Evolutionary conservation across 1,140 invertebrate genomes (phyloP).

Genomic region (Olivierus martensii): DNA sequence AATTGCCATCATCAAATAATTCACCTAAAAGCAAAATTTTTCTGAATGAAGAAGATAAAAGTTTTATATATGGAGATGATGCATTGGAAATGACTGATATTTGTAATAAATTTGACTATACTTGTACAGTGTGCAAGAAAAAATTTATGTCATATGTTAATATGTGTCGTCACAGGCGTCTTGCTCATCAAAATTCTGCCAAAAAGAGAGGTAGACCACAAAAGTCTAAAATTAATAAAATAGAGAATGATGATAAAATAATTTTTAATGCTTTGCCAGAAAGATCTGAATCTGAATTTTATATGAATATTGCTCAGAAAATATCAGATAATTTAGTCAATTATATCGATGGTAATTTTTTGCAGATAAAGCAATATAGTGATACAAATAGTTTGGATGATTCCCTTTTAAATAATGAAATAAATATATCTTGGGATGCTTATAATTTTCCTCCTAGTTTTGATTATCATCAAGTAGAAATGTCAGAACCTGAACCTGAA

Average conservation of each 20-base stretch:
- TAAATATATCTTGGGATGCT: too few species aligned
- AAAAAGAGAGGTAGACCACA: background rate
- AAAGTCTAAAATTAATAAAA: too few species aligned
- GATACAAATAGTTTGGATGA: too few species aligned
- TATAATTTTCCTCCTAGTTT: too few species aligned
- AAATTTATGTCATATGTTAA: background rate
- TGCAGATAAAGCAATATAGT: background rate
- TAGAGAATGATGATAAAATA: too few species aligned
- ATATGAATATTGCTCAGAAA: background rate
- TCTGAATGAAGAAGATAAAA: too few species aligned
- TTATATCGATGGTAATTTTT: background rate
- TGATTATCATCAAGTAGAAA: background rate
- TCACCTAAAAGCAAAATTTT: too few species aligned
- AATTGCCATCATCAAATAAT: background rate
- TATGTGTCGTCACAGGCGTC: background rate
- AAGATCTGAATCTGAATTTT: background rate
- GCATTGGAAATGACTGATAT: background rate
- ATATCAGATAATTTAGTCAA: background rate
- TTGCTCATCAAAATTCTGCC: background rate
- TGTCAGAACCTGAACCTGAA: background rate
- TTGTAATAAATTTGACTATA: background rate
- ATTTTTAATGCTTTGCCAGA: too few species aligned
- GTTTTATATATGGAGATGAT: too few species aligned
- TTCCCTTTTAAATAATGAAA: too few species aligned
- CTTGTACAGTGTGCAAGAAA: background rate